These are phyloP conservation scores for Eriosoma lanigerum DNA, from an alignment of 1,140 invertebrate genomes.

Conservation along the genomic window DNA sequence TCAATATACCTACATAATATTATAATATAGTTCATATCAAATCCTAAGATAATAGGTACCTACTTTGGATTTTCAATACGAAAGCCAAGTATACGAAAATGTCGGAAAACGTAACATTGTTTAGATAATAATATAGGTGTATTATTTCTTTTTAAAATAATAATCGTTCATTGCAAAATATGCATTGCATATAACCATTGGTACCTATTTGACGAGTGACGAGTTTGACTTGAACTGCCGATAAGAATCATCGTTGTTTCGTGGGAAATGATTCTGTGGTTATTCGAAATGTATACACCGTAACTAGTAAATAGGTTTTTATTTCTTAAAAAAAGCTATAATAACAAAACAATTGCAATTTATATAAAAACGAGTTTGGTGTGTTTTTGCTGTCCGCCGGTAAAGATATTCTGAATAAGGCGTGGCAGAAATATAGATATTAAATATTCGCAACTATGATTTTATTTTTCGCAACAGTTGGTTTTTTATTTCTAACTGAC, in stretches of 20 bases:
- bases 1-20: no score
- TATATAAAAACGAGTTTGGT: conserved; percentile 43
- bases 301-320: background rate
- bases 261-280: conserved; percentile 32
- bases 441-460: conserved; percentile 24
- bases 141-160: no score
- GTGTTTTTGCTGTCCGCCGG: background rate
- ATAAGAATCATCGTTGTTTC: conserved; percentile 32
- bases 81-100: no score
- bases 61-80: no score
- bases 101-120: no score
- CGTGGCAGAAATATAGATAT: conserved; percentile 13
- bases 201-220: background rate
- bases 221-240: conserved; percentile 27
- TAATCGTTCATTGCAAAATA: no score
- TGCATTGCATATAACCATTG: background rate
- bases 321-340: background rate
- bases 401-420: background rate
- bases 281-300: background rate
- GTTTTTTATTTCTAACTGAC: background rate
- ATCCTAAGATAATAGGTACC: no score
- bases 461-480: conserved; percentile 8
- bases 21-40: no score
- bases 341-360: conserved; percentile 17
- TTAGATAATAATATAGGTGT: no score